A percentile compares a stretch with the other conserved stretches of the same genome.
phyloP scores from a whole-genome alignment of 2,113 vertebrate genomes.

The Campylorhamphus procurvoides region DNA sequence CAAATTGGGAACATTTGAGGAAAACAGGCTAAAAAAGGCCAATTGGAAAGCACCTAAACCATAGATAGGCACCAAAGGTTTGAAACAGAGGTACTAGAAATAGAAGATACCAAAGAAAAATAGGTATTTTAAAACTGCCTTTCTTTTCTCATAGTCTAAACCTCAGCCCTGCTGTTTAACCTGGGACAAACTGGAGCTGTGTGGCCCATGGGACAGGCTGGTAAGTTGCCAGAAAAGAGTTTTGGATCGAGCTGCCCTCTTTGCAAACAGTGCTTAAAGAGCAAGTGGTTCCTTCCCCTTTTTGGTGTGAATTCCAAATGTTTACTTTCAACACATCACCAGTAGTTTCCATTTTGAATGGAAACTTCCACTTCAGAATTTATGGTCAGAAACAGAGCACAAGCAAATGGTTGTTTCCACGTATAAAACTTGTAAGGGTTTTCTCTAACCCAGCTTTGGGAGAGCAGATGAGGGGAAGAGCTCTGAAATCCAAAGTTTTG shows the following conservation, averaged over 20 bases:
- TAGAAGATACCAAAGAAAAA: background rate
- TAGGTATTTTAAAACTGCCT: background rate
- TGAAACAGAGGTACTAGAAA: background rate
- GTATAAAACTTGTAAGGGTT: background rate
- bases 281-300: background rate
- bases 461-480: background rate
- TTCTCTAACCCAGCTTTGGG: background rate
- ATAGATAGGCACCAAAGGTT: background rate
- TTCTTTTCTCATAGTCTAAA: background rate
- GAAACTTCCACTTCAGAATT: background rate
- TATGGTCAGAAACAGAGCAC: background rate
- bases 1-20: background rate
- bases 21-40: background rate
- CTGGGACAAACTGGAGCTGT: background rate
- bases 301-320: background rate
- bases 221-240: background rate
- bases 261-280: background rate
- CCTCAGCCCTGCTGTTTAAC: background rate
- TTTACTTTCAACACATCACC: background rate
- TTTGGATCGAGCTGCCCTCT: background rate
- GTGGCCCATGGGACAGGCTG: fast-evolving
- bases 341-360: background rate
- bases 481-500: background rate
- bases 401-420: background rate
- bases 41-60: background rate